phyloP scores from a whole-genome alignment of 1,140 invertebrate genomes.

The Drosophila melanogaster region DNA sequence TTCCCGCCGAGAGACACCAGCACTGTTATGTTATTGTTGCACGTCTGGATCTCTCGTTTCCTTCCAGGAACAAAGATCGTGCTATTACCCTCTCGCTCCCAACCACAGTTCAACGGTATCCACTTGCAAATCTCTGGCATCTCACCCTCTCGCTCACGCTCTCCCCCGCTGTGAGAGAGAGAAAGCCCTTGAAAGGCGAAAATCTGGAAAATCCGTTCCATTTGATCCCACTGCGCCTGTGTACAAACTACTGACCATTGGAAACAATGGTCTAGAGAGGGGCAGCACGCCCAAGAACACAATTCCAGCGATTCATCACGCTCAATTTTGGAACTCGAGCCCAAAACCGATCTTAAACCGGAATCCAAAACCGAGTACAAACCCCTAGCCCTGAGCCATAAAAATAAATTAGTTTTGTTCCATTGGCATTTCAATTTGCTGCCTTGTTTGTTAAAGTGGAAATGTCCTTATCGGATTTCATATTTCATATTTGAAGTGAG shows the following conservation, averaged over 20 bases:
- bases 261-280: constrained; percentile 48
- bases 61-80: constrained; percentile 55
- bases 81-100: constrained; percentile 17
- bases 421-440: constrained; percentile 80
- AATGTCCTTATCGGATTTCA: constrained; percentile 48
- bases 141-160: neutral
- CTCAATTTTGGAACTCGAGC: constrained; percentile 17
- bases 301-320: constrained; percentile 62
- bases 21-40: constrained; percentile 19
- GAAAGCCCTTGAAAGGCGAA: constrained; percentile 21
- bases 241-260: constrained; percentile 80
- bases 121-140: constrained; percentile 55
- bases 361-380: constrained; percentile 5
- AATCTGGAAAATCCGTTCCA: constrained; percentile 10
- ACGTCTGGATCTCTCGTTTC: constrained; percentile 41
- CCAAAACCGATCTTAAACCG: neutral
- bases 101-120: neutral
- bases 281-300: constrained; percentile 57
- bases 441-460: constrained; percentile 35
- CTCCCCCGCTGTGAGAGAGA: constrained; percentile 36
- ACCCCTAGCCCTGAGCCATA: constrained; percentile 43
- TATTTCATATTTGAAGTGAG: constrained; percentile 30
- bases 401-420: constrained; percentile 77
- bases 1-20: constrained; percentile 5
- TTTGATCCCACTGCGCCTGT: constrained; percentile 50